phyloP scores from a whole-genome alignment of 2,888 invertebrate species.

The Cosmia trapezina region DNA sequence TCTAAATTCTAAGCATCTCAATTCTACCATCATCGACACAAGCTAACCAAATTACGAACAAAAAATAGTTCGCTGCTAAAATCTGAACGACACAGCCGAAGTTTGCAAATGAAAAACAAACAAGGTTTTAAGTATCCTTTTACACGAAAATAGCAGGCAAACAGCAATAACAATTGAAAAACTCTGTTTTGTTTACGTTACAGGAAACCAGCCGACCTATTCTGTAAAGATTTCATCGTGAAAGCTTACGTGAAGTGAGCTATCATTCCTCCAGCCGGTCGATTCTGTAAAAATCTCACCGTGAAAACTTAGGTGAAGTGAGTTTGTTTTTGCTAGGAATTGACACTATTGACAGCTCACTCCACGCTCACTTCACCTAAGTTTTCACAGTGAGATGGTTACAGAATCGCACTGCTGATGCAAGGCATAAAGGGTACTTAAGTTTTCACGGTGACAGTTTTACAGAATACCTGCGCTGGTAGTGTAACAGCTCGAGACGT shows the following conservation, averaged over 20 bases:
- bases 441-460: too few species aligned
- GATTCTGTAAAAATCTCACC: too few species aligned
- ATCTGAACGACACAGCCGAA: constrained; percentile 27
- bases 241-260: too few species aligned
- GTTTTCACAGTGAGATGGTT: too few species aligned
- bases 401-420: too few species aligned
- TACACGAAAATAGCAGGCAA: constrained; percentile 43
- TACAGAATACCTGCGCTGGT: neutral
- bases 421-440: too few species aligned
- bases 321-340: too few species aligned
- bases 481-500: constrained; percentile 13
- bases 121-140: constrained; percentile 48
- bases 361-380: too few species aligned
- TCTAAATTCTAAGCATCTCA: neutral
- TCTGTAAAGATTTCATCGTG: too few species aligned
- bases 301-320: too few species aligned
- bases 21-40: neutral
- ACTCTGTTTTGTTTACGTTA: constrained; percentile 42
- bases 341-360: too few species aligned
- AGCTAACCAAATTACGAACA: constrained; percentile 15
- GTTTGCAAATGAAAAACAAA: constrained; percentile 49
- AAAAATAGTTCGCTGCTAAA: constrained; percentile 38
- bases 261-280: too few species aligned
- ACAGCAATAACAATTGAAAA: constrained; percentile 42
- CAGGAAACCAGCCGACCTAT: neutral